A percentile compares a stretch with the other conserved stretches of the same genome.
phyloP scores from a whole-genome alignment of 2,113 vertebrate genomes.

The Bothrops jararaca region DNA sequence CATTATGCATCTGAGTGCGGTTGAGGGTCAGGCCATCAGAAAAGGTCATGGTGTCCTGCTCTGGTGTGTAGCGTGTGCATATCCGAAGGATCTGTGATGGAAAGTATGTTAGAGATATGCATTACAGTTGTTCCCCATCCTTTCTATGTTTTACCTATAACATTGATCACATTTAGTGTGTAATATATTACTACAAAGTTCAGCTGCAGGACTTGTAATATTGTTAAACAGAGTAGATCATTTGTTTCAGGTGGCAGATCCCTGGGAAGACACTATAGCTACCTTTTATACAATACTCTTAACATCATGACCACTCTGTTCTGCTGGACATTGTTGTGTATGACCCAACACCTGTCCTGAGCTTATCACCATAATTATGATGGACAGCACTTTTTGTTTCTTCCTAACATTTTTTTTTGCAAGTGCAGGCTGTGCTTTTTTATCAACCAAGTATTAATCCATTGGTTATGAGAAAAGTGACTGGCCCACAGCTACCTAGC shows the following conservation, averaged over 20 bases:
- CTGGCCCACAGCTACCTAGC: neutral
- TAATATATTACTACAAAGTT: neutral
- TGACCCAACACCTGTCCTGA: neutral
- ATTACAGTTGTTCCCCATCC: neutral
- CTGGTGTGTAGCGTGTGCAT: constrained; percentile 96
- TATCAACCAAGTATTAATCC: neutral
- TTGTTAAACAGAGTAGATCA: neutral
- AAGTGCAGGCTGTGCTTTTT: neutral
- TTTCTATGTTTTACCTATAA: neutral
- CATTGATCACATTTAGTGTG: neutral
- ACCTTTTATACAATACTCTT: neutral
- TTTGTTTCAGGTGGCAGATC: neutral
- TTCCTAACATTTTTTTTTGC: neutral
- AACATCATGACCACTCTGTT: neutral
- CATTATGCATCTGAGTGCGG: constrained; percentile 99
- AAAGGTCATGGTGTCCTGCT: constrained; percentile 99
- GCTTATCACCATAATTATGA: neutral
- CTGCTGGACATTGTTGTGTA: neutral
- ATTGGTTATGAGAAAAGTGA: neutral
- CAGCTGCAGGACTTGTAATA: neutral
- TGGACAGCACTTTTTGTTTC: neutral
- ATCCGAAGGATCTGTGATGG: constrained; percentile 87
- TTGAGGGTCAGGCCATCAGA: constrained; percentile 96
- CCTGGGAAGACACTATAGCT: neutral
- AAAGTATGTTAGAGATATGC: rapidly evolving